Conservation (phyloP, 2,888 invertebrate genomes). For the Esperia sulphurella region DNA sequence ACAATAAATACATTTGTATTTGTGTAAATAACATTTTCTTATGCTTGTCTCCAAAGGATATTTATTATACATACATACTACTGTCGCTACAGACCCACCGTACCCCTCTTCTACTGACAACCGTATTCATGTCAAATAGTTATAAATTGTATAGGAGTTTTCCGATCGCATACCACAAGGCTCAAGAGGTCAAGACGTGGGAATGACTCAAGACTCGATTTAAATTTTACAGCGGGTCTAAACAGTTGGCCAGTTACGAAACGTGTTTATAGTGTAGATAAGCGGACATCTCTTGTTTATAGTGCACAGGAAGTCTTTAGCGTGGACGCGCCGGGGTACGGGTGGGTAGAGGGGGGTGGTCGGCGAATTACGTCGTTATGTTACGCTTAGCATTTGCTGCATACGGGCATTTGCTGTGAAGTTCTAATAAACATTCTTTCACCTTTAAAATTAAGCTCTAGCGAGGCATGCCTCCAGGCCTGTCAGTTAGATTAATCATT, state of each 20-base stretch:
- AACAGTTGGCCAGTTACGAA: slow-evolving; percentile 23
- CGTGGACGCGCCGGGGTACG: slow-evolving; percentile 30
- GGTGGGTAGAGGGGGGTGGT: slow-evolving; percentile 17
- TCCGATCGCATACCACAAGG: too few relatives aligned
- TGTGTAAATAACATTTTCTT: too few relatives aligned
- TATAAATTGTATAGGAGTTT: too few relatives aligned
- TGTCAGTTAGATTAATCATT: too few relatives aligned
- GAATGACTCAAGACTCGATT: slow-evolving; percentile 7
- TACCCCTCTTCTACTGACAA: too few relatives aligned
- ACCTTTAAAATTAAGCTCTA: not conserved
- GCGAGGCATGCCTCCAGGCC: too few relatives aligned
- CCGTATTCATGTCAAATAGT: too few relatives aligned
- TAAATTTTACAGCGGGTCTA: slow-evolving; percentile 8
- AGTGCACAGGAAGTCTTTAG: slow-evolving; percentile 64
- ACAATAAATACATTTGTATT: too few relatives aligned
- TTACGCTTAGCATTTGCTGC: slow-evolving; percentile 34
- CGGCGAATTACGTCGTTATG: slow-evolving; percentile 55
- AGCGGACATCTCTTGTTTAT: slow-evolving; percentile 63
- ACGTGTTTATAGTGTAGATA: slow-evolving; percentile 64
- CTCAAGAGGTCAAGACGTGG: too few relatives aligned
- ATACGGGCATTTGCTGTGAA: slow-evolving; percentile 16
- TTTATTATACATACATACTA: too few relatives aligned
- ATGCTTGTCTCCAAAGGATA: too few relatives aligned
- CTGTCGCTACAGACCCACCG: too few relatives aligned
- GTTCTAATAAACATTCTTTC: not conserved